Conservation (phyloP, 2,888 invertebrate species). For the Nymphalis polychloros region DNA sequence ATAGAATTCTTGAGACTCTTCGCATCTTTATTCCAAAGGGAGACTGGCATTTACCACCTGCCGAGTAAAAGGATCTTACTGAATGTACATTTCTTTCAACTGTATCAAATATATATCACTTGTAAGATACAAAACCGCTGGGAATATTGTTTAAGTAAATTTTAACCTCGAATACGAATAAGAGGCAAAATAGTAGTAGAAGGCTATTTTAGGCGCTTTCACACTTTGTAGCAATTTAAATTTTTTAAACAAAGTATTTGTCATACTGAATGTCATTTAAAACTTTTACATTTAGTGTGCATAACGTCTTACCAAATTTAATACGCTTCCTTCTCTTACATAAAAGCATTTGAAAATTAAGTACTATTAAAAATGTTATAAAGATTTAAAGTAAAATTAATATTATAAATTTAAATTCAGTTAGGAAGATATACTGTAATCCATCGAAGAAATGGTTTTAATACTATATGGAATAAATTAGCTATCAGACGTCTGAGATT, state of each 20-base stretch:
- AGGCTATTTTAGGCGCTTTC: too few species aligned
- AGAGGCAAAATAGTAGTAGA: neutral
- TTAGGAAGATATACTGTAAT: neutral
- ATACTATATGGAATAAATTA: slow-evolving; percentile 1
- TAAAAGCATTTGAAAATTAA: too few species aligned
- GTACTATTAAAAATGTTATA: too few species aligned
- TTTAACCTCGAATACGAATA: slow-evolving; percentile 2
- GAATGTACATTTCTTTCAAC: slow-evolving; percentile 24
- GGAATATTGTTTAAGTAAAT: slow-evolving; percentile 7
- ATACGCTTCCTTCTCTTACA: too few species aligned
- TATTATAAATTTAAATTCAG: neutral
- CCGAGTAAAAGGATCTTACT: slow-evolving; percentile 22
- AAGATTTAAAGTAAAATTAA: too few species aligned
- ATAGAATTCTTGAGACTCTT: slow-evolving; percentile 27
- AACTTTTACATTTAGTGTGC: too few species aligned
- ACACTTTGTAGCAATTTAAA: too few species aligned
- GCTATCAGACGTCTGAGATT: slow-evolving; percentile 18
- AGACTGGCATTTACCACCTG: slow-evolving; percentile 30
- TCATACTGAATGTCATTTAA: too few species aligned
- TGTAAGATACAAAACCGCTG: slow-evolving; percentile 7
- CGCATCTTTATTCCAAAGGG: slow-evolving; percentile 26
- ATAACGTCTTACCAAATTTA: too few species aligned
- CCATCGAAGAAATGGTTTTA: slow-evolving; percentile 1
- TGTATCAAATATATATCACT: slow-evolving; percentile 23
- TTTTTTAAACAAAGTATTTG: too few species aligned